phyloP scores from a whole-genome alignment of 2,888 invertebrate species.

The Hoplodrina blanda region DNA sequence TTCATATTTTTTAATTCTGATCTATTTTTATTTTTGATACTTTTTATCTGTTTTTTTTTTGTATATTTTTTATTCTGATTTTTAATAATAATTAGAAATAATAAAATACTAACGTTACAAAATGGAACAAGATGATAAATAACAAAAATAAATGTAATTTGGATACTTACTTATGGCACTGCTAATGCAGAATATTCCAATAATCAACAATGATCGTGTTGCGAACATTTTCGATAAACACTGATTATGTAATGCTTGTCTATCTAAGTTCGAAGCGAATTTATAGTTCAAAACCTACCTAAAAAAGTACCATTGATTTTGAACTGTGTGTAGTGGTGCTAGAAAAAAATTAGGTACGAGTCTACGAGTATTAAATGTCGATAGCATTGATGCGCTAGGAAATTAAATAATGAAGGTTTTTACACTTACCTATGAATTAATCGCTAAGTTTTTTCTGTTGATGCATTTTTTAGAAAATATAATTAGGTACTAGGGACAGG shows the following conservation, averaged over 20 bases:
- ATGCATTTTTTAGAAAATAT: neutral
- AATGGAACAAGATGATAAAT: too few relatives aligned
- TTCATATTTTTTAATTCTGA: too few relatives aligned
- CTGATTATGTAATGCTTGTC: constrained; percentile 14
- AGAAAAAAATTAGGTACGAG: constrained; percentile 13
- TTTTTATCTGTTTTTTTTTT: too few relatives aligned
- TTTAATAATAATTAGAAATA: too few relatives aligned
- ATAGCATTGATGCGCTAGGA: constrained; percentile 7
- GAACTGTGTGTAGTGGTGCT: neutral
- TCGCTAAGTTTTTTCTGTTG: neutral
- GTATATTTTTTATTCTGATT: too few relatives aligned
- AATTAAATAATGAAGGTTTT: neutral
- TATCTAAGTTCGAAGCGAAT: neutral
- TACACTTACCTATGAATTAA: neutral
- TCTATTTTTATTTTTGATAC: too few relatives aligned
- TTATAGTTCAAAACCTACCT: constrained; percentile 7
- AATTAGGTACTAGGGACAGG: too few relatives aligned
- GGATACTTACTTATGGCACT: constrained; percentile 28
- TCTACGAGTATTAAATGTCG: too few relatives aligned
- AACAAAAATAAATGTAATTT: too few relatives aligned
- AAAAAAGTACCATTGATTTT: constrained; percentile 11
- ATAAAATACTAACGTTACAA: too few relatives aligned
- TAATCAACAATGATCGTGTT: neutral
- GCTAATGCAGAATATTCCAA: constrained; percentile 29
- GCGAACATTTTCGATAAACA: constrained; percentile 19